Evolutionary conservation across 2,888 invertebrate species (phyloP).

Genomic region (Leptopilina myrica): DNA sequence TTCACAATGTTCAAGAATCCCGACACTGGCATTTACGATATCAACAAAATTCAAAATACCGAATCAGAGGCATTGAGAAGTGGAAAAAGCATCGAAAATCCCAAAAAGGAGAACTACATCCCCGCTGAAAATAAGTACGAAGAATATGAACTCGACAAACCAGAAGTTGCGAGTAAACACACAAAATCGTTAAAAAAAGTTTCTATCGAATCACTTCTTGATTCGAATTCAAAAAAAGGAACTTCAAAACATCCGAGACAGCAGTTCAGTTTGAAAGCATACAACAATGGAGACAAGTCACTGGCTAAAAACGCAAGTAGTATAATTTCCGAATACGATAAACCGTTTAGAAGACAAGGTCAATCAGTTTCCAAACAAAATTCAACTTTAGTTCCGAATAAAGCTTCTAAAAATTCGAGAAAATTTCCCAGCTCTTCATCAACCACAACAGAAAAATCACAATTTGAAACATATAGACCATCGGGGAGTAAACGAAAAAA

Average conservation of each 20-base stretch:
- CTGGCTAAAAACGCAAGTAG: background rate
- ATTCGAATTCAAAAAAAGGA: background rate
- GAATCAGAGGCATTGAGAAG: background rate
- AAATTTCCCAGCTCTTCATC: no score
- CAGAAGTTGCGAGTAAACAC: no score
- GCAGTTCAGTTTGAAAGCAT: background rate
- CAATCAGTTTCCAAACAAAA: background rate
- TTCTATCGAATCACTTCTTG: background rate
- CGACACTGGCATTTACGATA: slow-evolving; percentile 57
- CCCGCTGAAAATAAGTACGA: slow-evolving; percentile 66
- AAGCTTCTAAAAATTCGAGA: background rate
- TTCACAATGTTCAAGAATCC: slow-evolving; percentile 65
- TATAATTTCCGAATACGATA: background rate
- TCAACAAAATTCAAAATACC: slow-evolving; percentile 30
- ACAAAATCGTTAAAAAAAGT: background rate
- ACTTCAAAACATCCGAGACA: background rate
- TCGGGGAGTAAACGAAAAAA: background rate
- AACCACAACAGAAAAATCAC: background rate
- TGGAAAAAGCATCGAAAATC: slow-evolving; percentile 30
- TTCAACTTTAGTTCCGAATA: background rate
- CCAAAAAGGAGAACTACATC: slow-evolving; percentile 51
- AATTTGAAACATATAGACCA: background rate
- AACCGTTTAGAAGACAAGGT: background rate
- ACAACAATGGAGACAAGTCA: background rate
- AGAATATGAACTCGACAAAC: slow-evolving; percentile 63